Evolutionary conservation across 2,113 vertebrate genomes (phyloP), one percentile per base, ranked within the genome.

Genomic region (Xiphophorus maculatus): DNA sequence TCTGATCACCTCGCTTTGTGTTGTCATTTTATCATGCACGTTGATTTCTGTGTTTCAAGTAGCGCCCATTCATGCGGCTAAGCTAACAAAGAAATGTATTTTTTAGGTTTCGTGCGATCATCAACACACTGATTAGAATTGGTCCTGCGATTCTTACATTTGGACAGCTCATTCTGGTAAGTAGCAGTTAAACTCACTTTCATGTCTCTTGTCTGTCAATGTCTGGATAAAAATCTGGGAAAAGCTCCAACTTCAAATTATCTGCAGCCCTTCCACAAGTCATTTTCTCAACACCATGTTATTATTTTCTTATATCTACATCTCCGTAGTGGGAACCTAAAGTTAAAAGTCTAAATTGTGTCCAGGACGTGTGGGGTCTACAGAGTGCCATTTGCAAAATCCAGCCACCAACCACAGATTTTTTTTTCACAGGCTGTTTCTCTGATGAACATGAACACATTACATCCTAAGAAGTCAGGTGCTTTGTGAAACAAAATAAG

Each of bases 91-190:
- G 35, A 17, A 15, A 19, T 17, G 0, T 61, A 0, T 40, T 35
- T 22, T 9, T 61, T 3, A 90, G 97, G 79, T 98, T 98, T 86
- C 93, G 95, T 8, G 87, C 95, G 1, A 97, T 98, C 80, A 95
- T 98, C 89, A 98, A 96, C 88, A 98, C 96, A 0, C 89, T 98
- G 83, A 95, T 98, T 75, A 95, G 97, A 90, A 97, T 98, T 0
- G 93, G 96, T 25, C 97, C 97, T 0, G 96, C 96, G 0, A 97
- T 98, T 92, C 90, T 98, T 88, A 98, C 96, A 0, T 98, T 97
- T 48, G 96, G 96, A 5, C 96, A 96, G 65, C 95, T 98, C 69
- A 94, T 96, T 78, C 69, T 98, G 84, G 97, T 98, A 84, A 95
- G 97, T 91, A 69, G 4, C 66, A 54, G 32, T 12, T 61, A 42